Conservation (phyloP, 2,113 vertebrate genomes). For the Thymallus thymallus region DNA sequence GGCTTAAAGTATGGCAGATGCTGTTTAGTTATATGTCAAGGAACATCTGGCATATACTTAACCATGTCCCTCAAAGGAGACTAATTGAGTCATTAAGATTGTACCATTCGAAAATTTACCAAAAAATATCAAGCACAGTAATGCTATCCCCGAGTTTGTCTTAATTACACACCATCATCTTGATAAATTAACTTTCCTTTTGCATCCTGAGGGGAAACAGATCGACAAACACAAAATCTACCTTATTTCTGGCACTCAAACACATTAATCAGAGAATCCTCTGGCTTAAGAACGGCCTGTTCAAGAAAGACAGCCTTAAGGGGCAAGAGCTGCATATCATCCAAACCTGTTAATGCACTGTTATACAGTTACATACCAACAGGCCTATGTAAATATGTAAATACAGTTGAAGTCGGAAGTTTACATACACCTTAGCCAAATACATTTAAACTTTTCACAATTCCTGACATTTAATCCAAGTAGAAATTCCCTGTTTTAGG, state of each 20-base stretch:
- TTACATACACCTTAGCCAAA: no score
- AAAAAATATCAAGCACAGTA: conserved; percentile 57
- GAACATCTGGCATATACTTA: conserved; percentile 64
- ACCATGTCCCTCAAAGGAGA: conserved; percentile 65
- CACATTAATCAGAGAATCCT: conserved; percentile 40
- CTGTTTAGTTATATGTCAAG: conserved; percentile 57
- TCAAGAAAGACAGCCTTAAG: not conserved
- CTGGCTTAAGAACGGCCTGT: conserved; percentile 44
- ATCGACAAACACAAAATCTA: conserved; percentile 44
- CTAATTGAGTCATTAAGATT: conserved; percentile 68
- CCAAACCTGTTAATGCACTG: not conserved
- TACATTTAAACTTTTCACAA: no score
- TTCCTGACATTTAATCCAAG: no score
- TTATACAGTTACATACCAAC: no score
- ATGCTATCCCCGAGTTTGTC: conserved; percentile 58
- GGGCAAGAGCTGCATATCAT: not conserved
- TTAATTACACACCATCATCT: conserved; percentile 64
- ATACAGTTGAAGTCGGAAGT: no score
- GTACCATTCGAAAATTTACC: conserved; percentile 64
- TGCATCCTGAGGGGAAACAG: conserved; percentile 55
- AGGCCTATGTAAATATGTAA: no score
- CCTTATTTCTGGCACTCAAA: conserved; percentile 33
- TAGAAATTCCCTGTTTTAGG: no score
- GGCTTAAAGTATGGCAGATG: conserved; percentile 45
- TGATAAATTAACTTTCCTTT: conserved; percentile 60